Evolutionary conservation across 2,797 vertebrate species (phyloP).

Genomic region (Emys orbicularis): DNA sequence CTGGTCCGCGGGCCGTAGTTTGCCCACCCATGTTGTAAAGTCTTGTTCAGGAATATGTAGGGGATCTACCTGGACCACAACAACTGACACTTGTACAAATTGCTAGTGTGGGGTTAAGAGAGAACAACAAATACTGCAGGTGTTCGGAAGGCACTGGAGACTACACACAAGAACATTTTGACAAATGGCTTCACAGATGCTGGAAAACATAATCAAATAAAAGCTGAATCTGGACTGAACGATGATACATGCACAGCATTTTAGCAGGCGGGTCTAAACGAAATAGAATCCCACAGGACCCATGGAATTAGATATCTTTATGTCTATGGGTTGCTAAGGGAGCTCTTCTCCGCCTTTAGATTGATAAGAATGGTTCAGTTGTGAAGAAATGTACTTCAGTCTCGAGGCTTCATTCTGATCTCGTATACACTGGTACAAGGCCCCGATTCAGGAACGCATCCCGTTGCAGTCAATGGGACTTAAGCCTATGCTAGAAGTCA

Average conservation of each 20-base stretch:
- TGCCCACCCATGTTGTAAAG: background rate
- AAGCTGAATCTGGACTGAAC: background rate
- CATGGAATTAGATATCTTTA: background rate
- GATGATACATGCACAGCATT: background rate
- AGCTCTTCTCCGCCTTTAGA: background rate
- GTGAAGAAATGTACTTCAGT: background rate
- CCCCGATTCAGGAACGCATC: background rate
- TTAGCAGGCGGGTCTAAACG: background rate
- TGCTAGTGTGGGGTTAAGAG: background rate
- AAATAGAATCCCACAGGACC: background rate
- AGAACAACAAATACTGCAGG: background rate
- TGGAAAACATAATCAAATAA: background rate
- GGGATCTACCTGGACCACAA: background rate
- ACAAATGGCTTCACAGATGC: background rate
- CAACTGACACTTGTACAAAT: background rate
- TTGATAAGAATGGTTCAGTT: constrained; percentile 9
- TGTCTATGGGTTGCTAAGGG: background rate
- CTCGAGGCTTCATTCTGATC: background rate
- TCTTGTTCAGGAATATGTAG: background rate
- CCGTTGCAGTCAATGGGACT: background rate
- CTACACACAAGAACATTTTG: background rate
- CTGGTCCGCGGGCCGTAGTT: rapidly evolving
- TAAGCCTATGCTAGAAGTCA: background rate
- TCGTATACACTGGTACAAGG: background rate
- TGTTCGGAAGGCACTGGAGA: background rate